phyloP scores from a whole-genome alignment of 2,888 invertebrate genomes.

The Drosophila testacea region DNA sequence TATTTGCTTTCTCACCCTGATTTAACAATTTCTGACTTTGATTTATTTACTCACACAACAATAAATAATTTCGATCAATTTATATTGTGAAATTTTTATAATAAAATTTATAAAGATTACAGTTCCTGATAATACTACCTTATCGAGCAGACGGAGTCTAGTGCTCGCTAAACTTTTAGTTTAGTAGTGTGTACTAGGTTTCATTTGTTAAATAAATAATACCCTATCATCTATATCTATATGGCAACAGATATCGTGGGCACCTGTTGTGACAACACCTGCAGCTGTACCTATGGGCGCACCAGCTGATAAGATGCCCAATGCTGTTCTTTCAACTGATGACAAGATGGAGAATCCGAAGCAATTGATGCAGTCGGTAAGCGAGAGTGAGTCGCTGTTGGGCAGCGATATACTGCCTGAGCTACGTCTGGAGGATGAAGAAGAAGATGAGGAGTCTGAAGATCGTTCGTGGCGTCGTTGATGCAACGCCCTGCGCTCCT shows the following conservation, averaged over 20 bases:
- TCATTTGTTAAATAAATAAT: too few relatives aligned
- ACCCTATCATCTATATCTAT: too few relatives aligned
- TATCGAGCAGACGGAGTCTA: too few relatives aligned
- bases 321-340: constrained; percentile 13
- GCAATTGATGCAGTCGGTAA: constrained; percentile 71
- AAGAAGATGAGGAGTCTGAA: constrained; percentile 94
- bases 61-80: too few relatives aligned
- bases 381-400: constrained; percentile 76
- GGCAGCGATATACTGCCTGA: constrained; percentile 86
- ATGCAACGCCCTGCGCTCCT: constrained; percentile 78
- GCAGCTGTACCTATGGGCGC: constrained; percentile 54
- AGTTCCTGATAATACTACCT: too few relatives aligned
- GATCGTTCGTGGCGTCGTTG: constrained; percentile 97
- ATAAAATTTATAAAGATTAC: too few relatives aligned
- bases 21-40: too few relatives aligned
- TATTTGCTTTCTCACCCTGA: too few relatives aligned
- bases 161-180: too few relatives aligned
- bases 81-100: too few relatives aligned
- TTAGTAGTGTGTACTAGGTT: too few relatives aligned
- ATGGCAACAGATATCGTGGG: constrained; percentile 75
- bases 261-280: constrained; percentile 73
- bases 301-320: constrained; percentile 53
- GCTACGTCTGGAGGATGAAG: constrained; percentile 91
- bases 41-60: too few relatives aligned
- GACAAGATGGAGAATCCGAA: constrained; percentile 61